Conservation (phyloP, 2,888 invertebrate genomes). For the Yponomeuta evonymella region DNA sequence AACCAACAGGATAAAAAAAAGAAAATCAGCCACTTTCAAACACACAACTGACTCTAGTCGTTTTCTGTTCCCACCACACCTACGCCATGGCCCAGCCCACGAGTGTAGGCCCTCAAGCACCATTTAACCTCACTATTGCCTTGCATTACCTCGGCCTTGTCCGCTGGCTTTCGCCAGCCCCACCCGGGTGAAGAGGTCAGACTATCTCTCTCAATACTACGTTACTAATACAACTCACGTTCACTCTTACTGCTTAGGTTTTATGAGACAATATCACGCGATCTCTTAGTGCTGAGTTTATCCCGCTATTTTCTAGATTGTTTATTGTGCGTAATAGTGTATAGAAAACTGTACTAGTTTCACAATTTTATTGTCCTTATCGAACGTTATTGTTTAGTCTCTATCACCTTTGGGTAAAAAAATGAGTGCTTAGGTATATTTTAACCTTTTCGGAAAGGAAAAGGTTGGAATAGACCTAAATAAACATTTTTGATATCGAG, state of each 20-base stretch:
- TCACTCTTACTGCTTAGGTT: background rate
- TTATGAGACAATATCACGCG: background rate
- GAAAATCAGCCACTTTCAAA: too few species aligned
- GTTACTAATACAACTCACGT: background rate
- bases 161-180: slow-evolving; percentile 2
- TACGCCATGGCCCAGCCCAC: background rate
- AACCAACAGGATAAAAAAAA: too few species aligned
- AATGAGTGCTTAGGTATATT: too few species aligned
- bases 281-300: background rate
- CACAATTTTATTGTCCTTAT: too few species aligned
- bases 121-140: background rate
- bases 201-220: slow-evolving; percentile 8
- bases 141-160: slow-evolving; percentile 4
- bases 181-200: slow-evolving; percentile 7
- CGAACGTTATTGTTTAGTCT: too few species aligned
- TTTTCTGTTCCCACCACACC: background rate
- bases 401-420: too few species aligned
- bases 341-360: too few species aligned
- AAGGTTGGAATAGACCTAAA: too few species aligned
- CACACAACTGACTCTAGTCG: background rate
- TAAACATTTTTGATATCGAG: too few species aligned
- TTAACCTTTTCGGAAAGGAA: too few species aligned
- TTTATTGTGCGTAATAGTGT: too few species aligned
- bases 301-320: too few species aligned
- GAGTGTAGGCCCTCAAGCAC: background rate